phyloP scores from a whole-genome alignment of 2,797 vertebrate species.

The Amazonetta brasiliensis region DNA sequence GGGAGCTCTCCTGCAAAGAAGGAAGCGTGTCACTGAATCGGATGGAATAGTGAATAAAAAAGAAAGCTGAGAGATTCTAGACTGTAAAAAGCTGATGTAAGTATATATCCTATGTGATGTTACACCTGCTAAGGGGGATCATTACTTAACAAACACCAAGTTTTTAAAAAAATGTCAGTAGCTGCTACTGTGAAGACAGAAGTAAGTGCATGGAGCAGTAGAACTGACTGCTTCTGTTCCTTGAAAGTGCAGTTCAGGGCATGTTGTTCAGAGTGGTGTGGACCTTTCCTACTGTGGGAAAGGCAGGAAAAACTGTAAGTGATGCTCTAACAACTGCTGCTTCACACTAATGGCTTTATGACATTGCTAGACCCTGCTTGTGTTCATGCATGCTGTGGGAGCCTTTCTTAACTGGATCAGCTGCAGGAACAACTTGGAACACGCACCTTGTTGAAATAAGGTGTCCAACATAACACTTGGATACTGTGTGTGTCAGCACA shows the following conservation, averaged over 20 bases:
- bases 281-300: not conserved
- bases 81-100: not conserved
- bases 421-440: not conserved
- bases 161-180: not conserved
- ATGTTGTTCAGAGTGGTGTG: accelerated
- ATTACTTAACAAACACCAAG: not conserved
- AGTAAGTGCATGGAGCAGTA: not conserved
- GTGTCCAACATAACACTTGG: not conserved
- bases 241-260: not conserved
- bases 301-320: not conserved
- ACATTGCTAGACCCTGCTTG: not conserved
- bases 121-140: not conserved
- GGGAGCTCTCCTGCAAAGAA: slow-evolving; percentile 15
- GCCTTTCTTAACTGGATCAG: not conserved
- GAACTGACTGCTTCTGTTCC: not conserved
- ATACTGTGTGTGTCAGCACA: not conserved
- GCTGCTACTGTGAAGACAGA: not conserved
- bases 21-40: not conserved
- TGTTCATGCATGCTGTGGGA: not conserved
- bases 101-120: not conserved
- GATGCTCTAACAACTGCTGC: not conserved
- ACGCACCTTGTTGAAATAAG: not conserved
- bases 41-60: slow-evolving; percentile 6
- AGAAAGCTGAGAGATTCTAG: not conserved
- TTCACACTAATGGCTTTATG: not conserved